These are phyloP conservation scores for Augochlorella aurata DNA, from an alignment of 2,888 invertebrate species.

Conservation along the genomic window DNA sequence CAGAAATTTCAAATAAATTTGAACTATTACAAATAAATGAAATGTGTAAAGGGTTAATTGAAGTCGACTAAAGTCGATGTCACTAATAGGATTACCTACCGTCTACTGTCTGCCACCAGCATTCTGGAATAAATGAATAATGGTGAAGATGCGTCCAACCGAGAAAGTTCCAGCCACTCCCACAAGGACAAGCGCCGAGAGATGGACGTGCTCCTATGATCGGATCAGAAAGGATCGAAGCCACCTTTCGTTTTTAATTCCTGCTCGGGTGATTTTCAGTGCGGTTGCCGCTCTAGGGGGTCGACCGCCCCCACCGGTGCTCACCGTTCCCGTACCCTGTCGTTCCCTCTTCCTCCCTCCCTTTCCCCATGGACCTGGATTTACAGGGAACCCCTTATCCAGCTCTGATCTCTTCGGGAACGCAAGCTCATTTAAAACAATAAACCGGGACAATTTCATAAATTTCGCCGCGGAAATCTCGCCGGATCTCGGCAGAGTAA, in stretches of 20 bases:
- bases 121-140: background rate
- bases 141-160: background rate
- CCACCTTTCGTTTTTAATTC: constrained; percentile 51
- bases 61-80: too few species aligned
- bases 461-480: constrained; percentile 75
- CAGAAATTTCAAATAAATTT: too few species aligned
- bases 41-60: too few species aligned
- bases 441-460: constrained; percentile 80
- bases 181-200: background rate
- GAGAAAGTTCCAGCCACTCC: background rate
- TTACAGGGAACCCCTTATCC: constrained; percentile 75
- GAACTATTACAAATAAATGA: too few species aligned
- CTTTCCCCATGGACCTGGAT: constrained; percentile 53
- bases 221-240: background rate
- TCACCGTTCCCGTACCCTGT: constrained; percentile 24
- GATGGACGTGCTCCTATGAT: background rate
- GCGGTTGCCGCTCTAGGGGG: constrained; percentile 68
- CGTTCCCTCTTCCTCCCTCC: background rate
- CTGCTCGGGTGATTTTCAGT: constrained; percentile 62
- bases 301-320: constrained; percentile 61
- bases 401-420: constrained; percentile 75
- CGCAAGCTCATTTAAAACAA: constrained; percentile 78
- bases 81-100: too few species aligned
- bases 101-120: too few species aligned
- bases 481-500: constrained; percentile 76